These are phyloP conservation scores for Pachyrhynchus sulphureomaculatus DNA, from an alignment of 1,140 invertebrate genomes.

Conservation along the genomic window DNA sequence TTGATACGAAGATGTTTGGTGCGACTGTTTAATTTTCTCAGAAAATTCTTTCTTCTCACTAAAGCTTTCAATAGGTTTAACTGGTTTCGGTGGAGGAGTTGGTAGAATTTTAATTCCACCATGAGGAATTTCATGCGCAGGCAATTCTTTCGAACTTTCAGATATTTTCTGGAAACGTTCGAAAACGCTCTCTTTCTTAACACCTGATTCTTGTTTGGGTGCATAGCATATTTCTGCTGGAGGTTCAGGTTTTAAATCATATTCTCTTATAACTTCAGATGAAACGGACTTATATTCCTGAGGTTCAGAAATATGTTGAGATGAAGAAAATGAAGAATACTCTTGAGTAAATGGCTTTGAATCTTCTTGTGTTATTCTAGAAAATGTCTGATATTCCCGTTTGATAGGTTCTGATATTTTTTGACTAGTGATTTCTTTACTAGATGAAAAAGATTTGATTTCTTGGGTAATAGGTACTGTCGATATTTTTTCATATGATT, in stretches of 20 bases:
- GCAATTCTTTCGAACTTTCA: constrained; percentile 60
- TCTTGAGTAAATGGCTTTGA: constrained; percentile 24
- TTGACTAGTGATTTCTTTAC: constrained; percentile 23
- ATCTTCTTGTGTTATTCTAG: constrained; percentile 25
- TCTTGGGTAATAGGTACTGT: constrained; percentile 24
- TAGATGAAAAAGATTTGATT: constrained; percentile 33
- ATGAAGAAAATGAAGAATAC: constrained; percentile 26
- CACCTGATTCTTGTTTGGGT: constrained; percentile 49
- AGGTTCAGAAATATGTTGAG: constrained; percentile 34
- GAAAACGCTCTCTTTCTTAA: constrained; percentile 57
- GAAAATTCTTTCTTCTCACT: constrained; percentile 38
- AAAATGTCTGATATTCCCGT: constrained; percentile 37
- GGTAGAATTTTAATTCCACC: constrained; percentile 66
- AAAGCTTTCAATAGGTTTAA: constrained; percentile 15
- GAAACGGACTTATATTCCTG: constrained; percentile 34
- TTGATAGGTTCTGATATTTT: constrained; percentile 27
- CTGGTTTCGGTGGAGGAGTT: constrained; percentile 40
- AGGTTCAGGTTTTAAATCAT: constrained; percentile 67
- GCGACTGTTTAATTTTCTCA: constrained; percentile 39
- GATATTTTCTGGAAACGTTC: constrained; percentile 60
- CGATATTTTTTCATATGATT: constrained; percentile 33
- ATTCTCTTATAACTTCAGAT: constrained; percentile 47
- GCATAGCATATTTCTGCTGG: constrained; percentile 70
- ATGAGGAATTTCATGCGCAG: constrained; percentile 61
- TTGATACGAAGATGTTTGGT: constrained; percentile 33